Evolutionary conservation across 2,797 vertebrate species (phyloP), one percentile per base, ranked within the genome.

Genomic region (Tiaroga cobitis): DNA sequence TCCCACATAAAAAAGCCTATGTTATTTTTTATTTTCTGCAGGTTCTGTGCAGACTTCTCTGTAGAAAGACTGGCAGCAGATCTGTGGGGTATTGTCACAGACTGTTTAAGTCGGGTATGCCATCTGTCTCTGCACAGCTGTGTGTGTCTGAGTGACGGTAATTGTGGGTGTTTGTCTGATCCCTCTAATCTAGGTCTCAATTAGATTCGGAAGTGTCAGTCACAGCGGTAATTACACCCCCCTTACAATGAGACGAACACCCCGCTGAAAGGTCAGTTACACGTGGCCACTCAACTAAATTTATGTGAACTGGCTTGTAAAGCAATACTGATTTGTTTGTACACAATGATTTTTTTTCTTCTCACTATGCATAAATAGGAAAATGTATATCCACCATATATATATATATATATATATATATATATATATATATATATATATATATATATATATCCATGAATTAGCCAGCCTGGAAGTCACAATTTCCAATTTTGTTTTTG

Each of bases 131-230:
- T 77, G 41, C 21, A 85, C 90, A 92, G 88, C 88, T 73, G 88
- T 85, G 79, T 51, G 85, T 91, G 89, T 90, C 75, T 89, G 85
- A 89, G 86, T 83, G 80, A 75, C 85, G 29, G 67, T 90, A 89
- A 90, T 89, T 88, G 86, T 74, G 80, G 78, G 86, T 86, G 80
- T 85, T 87, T 86, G 83, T 82, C 81, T 81, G 67, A 80, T 83
- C 78, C 82, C 86, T 74, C 59, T 87, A 87, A 89, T 87, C 85
- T 85, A 68, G 24, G 59, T 77, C 70, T 77, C 86, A 80, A 65
- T 69, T 84, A 67, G 80, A 81, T 67, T 82, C 49, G 68, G 82
- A 87, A 74, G 79, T 85, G 77, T 83, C 84, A 77, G 51, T 87
- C 72, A 59, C 80, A 72, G 34, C 21, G 49, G 56, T 82, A 79